A percentile compares a stretch with the other conserved stretches of the same genome.
Evolutionary conservation across 30 jellyfish, hydroid and myxozoan species (phyloP).

Genomic region (Catostylus mosaicus): DNA sequence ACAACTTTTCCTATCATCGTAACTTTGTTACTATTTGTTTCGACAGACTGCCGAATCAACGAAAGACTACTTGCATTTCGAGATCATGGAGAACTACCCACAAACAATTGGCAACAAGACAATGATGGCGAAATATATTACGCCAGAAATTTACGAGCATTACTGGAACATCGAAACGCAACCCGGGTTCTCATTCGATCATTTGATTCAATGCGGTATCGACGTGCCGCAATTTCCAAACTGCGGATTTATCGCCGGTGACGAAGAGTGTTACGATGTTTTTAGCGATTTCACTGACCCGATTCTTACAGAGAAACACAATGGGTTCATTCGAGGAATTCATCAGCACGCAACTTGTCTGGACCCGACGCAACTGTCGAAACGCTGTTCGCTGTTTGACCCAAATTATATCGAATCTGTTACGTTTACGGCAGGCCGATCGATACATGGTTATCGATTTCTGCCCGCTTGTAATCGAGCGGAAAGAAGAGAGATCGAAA

Average conservation of each 20-base stretch:
- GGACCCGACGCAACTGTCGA: conserved; percentile 39
- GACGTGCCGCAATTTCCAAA: conserved; percentile 64
- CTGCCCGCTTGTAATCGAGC: conserved; percentile 66
- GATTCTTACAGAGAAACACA: conserved; percentile 51
- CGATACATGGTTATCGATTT: conserved; percentile 52
- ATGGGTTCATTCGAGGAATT: conserved; percentile 50
- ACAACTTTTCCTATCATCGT: neutral
- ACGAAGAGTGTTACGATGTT: conserved; percentile 31
- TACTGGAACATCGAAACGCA: conserved; percentile 64
- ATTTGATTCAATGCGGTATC: conserved; percentile 46
- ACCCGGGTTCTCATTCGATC: conserved; percentile 44
- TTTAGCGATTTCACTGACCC: conserved; percentile 48
- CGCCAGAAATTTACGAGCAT: conserved; percentile 51
- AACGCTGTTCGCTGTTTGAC: conserved; percentile 40
- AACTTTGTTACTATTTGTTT: neutral
- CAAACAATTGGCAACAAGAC: conserved; percentile 25
- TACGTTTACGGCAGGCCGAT: conserved; percentile 63
- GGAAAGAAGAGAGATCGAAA: conserved; percentile 68
- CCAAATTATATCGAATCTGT: conserved; percentile 49
- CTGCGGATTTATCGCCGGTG: conserved; percentile 63
- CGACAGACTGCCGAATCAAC: conserved; percentile 22
- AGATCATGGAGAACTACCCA: conserved; percentile 59
- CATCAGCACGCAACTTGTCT: conserved; percentile 43
- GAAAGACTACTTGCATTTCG: conserved; percentile 42
- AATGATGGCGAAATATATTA: conserved; percentile 51